Percentiles rank a stretch among this genome's conserved stretches.
phyloP scores from a whole-genome alignment of 2,797 vertebrate genomes.

The Sylvia borin region DNA sequence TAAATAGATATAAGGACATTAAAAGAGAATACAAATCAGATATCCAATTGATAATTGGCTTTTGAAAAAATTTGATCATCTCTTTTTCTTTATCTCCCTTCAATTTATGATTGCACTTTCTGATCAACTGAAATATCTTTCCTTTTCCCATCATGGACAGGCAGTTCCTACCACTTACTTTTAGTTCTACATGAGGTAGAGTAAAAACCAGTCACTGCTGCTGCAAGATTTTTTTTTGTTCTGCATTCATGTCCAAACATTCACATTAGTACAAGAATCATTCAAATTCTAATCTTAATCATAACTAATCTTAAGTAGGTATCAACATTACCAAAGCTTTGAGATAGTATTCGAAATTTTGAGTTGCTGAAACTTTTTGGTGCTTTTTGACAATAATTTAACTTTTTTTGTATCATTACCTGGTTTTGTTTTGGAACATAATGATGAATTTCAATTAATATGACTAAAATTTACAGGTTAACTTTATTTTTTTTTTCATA shows the following conservation, averaged over 20 bases:
- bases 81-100: not conserved
- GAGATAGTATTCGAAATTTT: not conserved
- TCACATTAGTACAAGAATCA: not conserved
- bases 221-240: not conserved
- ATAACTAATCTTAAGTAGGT: not conserved
- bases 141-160: not conserved
- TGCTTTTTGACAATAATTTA: not conserved
- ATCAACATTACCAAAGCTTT: not conserved
- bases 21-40: not conserved
- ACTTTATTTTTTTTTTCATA: conserved; percentile 29
- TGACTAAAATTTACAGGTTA: not conserved
- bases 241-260: not conserved
- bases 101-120: not conserved
- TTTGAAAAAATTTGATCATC: not conserved
- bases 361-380: not conserved
- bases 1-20: not conserved
- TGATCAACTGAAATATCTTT: not conserved
- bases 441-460: not conserved
- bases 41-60: not conserved
- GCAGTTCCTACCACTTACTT: not conserved
- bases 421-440: not conserved
- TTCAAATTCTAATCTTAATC: not conserved
- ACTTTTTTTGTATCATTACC: not conserved
- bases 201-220: not conserved
- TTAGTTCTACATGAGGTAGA: not conserved